Evolutionary conservation across 2,113 vertebrate genomes (phyloP).

Genomic region (Pangasianodon hypophthalmus): DNA sequence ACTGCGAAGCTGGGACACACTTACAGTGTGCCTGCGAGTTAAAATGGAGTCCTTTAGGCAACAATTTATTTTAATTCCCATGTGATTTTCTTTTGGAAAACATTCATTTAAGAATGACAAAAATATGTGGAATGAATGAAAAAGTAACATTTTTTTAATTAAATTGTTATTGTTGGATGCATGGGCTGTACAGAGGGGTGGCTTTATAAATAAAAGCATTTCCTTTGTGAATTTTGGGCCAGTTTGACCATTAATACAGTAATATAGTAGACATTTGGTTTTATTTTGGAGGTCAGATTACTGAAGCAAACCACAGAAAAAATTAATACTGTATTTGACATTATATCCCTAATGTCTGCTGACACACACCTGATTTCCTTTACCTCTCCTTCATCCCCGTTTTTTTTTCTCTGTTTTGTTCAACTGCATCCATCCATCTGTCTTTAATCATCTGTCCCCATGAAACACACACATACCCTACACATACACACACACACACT

Average conservation of each 20-base stretch:
- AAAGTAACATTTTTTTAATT: not conserved
- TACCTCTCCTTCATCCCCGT: not conserved
- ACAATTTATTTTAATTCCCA: not conserved
- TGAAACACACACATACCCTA: not conserved
- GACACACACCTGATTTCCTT: not conserved
- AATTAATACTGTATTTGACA: not conserved
- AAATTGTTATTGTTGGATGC: not conserved
- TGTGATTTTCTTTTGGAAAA: not conserved
- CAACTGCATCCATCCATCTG: not conserved
- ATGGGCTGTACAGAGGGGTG: no score
- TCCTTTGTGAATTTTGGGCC: not conserved
- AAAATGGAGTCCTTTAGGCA: not conserved
- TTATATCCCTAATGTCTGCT: not conserved
- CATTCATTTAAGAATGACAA: not conserved
- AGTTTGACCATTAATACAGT: not conserved
- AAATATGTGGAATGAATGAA: not conserved
- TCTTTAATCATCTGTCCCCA: not conserved
- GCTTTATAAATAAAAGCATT: not conserved
- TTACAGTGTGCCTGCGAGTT: not conserved
- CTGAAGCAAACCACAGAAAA: not conserved
- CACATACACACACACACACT: constrained; percentile 2
- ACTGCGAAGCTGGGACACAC: not conserved
- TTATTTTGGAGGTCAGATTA: not conserved
- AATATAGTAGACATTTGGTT: not conserved
- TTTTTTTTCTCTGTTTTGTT: not conserved